Evolutionary conservation across 1,140 invertebrate genomes (phyloP).

Genomic region (Neodiprion virginianus): DNA sequence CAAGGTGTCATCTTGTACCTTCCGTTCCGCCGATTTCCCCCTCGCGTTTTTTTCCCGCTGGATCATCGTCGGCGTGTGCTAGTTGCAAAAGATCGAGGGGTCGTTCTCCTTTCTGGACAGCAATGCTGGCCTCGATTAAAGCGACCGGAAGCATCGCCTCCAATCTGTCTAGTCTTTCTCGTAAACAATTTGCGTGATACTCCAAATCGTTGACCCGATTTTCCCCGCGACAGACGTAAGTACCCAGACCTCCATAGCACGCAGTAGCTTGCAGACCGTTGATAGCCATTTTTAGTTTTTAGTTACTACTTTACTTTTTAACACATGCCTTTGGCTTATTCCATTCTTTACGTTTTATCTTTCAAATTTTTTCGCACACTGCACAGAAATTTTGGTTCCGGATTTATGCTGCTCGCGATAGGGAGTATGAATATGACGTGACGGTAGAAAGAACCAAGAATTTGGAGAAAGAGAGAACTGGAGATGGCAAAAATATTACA

Average conservation of each 20-base stretch:
- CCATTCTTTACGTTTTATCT: background rate
- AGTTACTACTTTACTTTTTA: slow-evolving; percentile 7
- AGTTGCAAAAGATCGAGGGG: background rate
- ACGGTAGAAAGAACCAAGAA: too few species aligned
- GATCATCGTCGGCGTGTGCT: background rate
- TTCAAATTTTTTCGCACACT: background rate
- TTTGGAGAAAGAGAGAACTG: too few species aligned
- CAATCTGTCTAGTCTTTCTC: slow-evolving; percentile 3
- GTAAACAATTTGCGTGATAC: slow-evolving; percentile 7
- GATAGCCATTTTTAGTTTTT: slow-evolving; percentile 4
- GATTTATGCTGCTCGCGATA: too few species aligned
- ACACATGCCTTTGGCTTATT: background rate
- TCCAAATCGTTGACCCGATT: slow-evolving; percentile 12
- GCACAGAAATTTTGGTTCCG: too few species aligned
- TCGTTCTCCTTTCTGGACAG: slow-evolving; percentile 4
- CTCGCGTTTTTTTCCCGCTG: background rate
- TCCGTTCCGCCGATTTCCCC: background rate
- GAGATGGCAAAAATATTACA: background rate
- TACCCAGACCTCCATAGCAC: slow-evolving; percentile 9
- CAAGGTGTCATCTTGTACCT: too few species aligned
- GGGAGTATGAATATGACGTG: too few species aligned
- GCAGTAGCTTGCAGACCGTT: background rate
- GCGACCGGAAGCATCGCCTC: slow-evolving; percentile 4
- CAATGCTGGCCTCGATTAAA: background rate
- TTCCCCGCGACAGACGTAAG: slow-evolving; percentile 6